Percentiles rank a stretch among this genome's conserved stretches.
phyloP scores from a whole-genome alignment of 2,797 vertebrate genomes.

The Bovichtus diacanthus region DNA sequence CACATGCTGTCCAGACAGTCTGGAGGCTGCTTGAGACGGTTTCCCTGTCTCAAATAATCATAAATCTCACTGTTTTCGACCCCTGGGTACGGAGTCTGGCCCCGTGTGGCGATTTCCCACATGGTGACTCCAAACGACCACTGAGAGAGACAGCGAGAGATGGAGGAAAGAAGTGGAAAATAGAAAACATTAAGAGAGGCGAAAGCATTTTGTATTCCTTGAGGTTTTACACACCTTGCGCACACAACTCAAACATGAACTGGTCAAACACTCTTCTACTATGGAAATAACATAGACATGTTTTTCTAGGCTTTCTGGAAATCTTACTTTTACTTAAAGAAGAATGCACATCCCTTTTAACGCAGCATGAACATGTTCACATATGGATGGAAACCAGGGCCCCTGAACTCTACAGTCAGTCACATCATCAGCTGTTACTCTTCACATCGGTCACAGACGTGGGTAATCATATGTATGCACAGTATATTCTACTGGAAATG shows the following conservation, averaged over 20 bases:
- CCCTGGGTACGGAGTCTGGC: conserved; percentile 93
- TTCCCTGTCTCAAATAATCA: conserved; percentile 92
- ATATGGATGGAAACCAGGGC: not conserved
- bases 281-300: conserved; percentile 16
- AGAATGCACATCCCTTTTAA: conserved; percentile 26
- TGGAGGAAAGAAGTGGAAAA: not conserved
- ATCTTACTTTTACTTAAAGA: conserved; percentile 20
- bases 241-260: conserved; percentile 33
- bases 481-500: not conserved
- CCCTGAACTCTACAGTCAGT: not conserved
- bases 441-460: conserved; percentile 15
- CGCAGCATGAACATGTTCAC: not conserved
- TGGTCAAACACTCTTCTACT: conserved; percentile 30
- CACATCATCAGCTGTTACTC: conserved; percentile 25
- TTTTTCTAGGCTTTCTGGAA: conserved; percentile 18
- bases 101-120: conserved; percentile 95
- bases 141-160: conserved; percentile 67
- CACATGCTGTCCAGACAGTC: conserved; percentile 94
- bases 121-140: conserved; percentile 97
- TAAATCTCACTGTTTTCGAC: conserved; percentile 97
- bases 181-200: not conserved
- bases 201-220: conserved; percentile 1
- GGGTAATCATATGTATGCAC: not conserved
- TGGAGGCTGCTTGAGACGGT: conserved; percentile 92
- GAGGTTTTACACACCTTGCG: conserved; percentile 23